Base-by-base conservation (phyloP, 2,797 vertebrate species). In the Telmatherina bonti region DNA sequence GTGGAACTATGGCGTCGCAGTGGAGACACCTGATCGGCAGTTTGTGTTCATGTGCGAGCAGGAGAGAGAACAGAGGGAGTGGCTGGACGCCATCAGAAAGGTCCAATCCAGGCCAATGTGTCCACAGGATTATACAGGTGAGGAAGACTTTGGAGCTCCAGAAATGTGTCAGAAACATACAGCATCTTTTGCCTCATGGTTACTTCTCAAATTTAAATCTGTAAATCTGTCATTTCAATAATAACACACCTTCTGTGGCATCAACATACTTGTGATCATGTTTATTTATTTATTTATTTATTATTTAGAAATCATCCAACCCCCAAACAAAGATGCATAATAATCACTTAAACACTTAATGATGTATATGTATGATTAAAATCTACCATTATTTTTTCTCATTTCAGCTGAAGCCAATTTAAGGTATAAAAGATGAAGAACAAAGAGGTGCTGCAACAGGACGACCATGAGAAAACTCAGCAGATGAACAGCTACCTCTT, bases 41-140 rank as follows among this genome's bases (percentile, higher is more conserved):
- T 99, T 96, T 24, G 63, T 98, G 72, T 95, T 99, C 81, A 93
- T 96, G 89, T 98, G 97, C 30, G 94, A 97, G 85, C 95, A 92
- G 0, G 95, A 96, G 62, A 89, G 78, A 20, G 96, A 97, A 55
- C 96, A 96, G 87, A 94, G 2, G 4, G 95, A 97, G 75, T 99
- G 97, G 97, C 80, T 97, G 69, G 91, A 95, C 0, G 96, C 93
- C 24, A 87, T 99, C 15, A 90, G 77, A 12, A 83, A 91, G 31
- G 87, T 99, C 70, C 91, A 96, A 51, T 86, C 89, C 18, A 91
- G 91, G 15, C 95, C 95, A 43, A 92, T 97, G 94, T 85, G 91
- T 0, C 90, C 93, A 0, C 93, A 96, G 82, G 93, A 93, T 81
- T 89, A 92, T 38, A 85, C 84, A 1, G 71, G 95, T 95, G 89